These are phyloP conservation scores for Leucophenga montana DNA, from an alignment of 2,888 invertebrate genomes.

Conservation along the genomic window DNA sequence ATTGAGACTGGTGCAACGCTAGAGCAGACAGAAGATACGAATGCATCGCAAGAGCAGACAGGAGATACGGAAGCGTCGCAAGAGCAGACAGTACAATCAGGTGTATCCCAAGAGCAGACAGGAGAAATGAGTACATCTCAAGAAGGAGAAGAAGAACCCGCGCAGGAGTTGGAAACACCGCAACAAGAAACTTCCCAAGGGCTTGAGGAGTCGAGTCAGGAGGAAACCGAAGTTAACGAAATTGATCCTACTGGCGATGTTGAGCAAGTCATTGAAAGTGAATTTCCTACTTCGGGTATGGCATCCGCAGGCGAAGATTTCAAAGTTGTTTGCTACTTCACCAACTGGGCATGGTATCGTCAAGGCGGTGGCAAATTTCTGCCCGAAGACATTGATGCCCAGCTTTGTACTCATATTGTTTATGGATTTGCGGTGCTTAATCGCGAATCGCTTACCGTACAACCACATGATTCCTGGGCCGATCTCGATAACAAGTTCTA, in stretches of 20 bases:
- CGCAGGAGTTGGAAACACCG: constrained; percentile 17
- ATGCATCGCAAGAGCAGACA: not conserved
- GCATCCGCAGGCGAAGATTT: constrained; percentile 72
- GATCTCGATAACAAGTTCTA: constrained; percentile 94
- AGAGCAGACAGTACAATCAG: constrained; percentile 33
- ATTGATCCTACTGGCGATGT: constrained; percentile 60
- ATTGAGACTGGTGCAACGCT: constrained; percentile 49
- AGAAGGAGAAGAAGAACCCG: constrained; percentile 23
- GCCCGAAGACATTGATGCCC: constrained; percentile 87
- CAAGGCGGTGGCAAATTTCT: constrained; percentile 86
- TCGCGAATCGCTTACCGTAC: constrained; percentile 82
- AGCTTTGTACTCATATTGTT: constrained; percentile 91
- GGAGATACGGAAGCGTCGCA: too few species aligned
- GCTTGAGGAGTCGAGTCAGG: not conserved
- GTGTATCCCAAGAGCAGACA: constrained; percentile 30
- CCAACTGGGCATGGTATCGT: constrained; percentile 96
- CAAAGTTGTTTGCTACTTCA: constrained; percentile 92
- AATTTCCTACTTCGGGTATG: constrained; percentile 34
- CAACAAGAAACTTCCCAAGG: constrained; percentile 42
- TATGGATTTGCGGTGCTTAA: constrained; percentile 94
- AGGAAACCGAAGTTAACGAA: constrained; percentile 45
- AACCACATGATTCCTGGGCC: constrained; percentile 90
- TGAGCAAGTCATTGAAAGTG: constrained; percentile 50
- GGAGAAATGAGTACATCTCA: constrained; percentile 10
- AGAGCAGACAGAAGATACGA: constrained; percentile 25